Evolutionary conservation across 2,888 invertebrate genomes (phyloP).

Genomic region (Lycophotia porphyrea): DNA sequence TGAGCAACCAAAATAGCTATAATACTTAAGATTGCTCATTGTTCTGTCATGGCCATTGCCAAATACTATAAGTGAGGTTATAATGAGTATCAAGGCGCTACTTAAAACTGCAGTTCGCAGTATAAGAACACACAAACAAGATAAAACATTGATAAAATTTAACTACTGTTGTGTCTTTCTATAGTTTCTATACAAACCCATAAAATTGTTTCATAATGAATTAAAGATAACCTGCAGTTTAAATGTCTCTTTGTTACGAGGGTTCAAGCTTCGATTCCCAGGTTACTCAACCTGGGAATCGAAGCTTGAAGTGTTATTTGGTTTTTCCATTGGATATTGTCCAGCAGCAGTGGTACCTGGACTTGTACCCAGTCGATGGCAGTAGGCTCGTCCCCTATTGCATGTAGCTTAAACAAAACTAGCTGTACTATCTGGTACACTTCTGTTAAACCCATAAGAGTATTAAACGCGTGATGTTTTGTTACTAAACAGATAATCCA

Average conservation of each 20-base stretch:
- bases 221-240: neutral
- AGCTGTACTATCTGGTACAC: neutral
- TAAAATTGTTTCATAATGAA: neutral
- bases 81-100: slow-evolving; percentile 29
- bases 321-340: neutral
- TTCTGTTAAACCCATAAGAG: neutral
- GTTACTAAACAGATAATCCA: neutral
- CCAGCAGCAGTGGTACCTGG: neutral
- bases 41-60: slow-evolving; percentile 12
- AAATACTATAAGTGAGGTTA: slow-evolving; percentile 23
- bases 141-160: slow-evolving; percentile 35
- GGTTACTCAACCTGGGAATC: too few species aligned
- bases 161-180: neutral
- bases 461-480: neutral
- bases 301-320: neutral
- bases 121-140: slow-evolving; percentile 1
- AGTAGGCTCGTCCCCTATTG: neutral
- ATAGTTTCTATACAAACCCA: neutral
- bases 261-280: neutral
- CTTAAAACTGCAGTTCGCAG: slow-evolving; percentile 9
- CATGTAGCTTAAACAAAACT: neutral
- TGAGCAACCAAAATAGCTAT: neutral
- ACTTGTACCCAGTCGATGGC: neutral
- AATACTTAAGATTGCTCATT: neutral
- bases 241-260: too few species aligned